Evolutionary conservation across 2,888 invertebrate genomes (phyloP).

Genomic region (Magallana nippona): DNA sequence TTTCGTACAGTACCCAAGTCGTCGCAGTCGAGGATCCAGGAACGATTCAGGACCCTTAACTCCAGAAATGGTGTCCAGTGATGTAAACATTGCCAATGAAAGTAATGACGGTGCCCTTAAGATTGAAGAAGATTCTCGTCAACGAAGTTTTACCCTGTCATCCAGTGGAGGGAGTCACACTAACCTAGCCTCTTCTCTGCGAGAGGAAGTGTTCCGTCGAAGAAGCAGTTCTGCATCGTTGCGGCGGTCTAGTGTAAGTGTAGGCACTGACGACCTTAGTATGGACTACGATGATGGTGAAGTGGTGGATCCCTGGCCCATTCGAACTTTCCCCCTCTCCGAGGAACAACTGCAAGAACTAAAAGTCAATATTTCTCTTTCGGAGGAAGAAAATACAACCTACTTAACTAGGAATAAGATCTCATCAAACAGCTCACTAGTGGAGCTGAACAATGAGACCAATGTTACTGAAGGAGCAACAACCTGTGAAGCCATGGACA

Average conservation of each 20-base stretch:
- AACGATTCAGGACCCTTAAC: constrained; percentile 62
- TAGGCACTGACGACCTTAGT: constrained; percentile 54
- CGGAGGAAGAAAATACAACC: constrained; percentile 35
- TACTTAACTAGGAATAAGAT: constrained; percentile 30
- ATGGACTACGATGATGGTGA: constrained; percentile 53
- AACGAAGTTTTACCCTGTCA: constrained; percentile 27
- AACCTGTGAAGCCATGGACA: constrained; percentile 45
- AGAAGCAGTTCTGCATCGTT: constrained; percentile 64
- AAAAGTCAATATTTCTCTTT: constrained; percentile 59
- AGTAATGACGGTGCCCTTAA: background rate
- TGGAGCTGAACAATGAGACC: background rate
- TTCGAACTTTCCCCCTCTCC: constrained; percentile 72
- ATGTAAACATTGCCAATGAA: constrained; percentile 32
- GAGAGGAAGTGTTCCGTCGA: constrained; percentile 54
- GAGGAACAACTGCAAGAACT: constrained; percentile 70
- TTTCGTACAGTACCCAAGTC: constrained; percentile 69
- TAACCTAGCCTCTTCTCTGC: background rate
- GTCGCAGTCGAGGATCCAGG: constrained; percentile 68
- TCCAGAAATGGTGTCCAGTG: constrained; percentile 54
- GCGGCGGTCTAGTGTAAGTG: constrained; percentile 48
- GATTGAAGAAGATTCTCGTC: constrained; percentile 10
- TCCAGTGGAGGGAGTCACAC: constrained; percentile 15
- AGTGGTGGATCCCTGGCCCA: constrained; percentile 69
- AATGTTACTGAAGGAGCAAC: constrained; percentile 8
- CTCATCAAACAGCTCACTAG: background rate